Evolutionary conservation across 2,888 invertebrate genomes (phyloP).

Genomic region (Stenichneumon culpator): DNA sequence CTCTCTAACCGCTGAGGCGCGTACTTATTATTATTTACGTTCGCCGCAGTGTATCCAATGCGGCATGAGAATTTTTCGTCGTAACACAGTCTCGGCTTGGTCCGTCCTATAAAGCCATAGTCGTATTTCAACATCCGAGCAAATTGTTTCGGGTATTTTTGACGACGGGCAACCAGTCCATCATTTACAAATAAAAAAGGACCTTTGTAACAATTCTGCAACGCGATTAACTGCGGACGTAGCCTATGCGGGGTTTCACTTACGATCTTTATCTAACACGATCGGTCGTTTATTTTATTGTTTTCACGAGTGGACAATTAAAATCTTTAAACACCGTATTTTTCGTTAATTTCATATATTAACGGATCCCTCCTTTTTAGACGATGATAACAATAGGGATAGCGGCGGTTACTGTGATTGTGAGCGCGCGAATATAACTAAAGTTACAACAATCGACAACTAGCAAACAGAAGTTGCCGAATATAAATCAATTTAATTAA

Average conservation of each 20-base stretch:
- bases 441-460: no score
- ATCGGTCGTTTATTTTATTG: not conserved
- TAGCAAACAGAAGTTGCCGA: no score
- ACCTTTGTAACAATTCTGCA: not conserved
- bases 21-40: constrained; percentile 65
- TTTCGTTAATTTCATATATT: no score
- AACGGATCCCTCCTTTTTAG: no score
- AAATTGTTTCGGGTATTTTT: constrained; percentile 7
- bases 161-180: not conserved
- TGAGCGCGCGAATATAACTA: no score
- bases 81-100: constrained; percentile 27
- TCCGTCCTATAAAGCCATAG: not conserved
- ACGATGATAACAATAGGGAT: no score
- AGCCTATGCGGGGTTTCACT: not conserved
- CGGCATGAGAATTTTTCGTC: constrained; percentile 49
- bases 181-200: not conserved
- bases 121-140: not conserved
- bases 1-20: constrained; percentile 1
- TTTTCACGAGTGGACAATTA: not conserved
- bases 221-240: not conserved
- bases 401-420: no score
- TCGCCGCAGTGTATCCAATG: constrained; percentile 59
- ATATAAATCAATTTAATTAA: no score
- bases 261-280: not conserved
- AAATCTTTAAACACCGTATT: not conserved